phyloP scores from a whole-genome alignment of 2,113 vertebrate species.

The Onychorhynchus coronatus region DNA sequence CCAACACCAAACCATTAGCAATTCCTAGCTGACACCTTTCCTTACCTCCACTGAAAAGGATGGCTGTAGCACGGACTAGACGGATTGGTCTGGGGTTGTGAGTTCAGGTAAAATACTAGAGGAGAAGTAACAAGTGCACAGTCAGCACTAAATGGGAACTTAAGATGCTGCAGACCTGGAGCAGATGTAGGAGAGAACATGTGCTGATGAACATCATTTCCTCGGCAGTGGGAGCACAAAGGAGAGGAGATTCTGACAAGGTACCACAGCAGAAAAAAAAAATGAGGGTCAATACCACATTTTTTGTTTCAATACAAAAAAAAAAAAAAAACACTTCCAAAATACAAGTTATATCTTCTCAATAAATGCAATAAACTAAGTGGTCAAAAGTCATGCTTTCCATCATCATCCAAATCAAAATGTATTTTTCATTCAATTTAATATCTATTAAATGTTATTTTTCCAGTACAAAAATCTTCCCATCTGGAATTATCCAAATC shows the following conservation, averaged over 20 bases:
- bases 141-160: constrained; percentile 79
- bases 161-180: constrained; percentile 76
- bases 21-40: neutral
- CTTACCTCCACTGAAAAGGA: constrained; percentile 96
- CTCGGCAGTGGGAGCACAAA: constrained; percentile 86
- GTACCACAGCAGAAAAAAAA: constrained; percentile 54
- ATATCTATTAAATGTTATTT: neutral
- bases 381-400: neutral
- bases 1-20: constrained; percentile 12
- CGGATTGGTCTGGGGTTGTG: constrained; percentile 75
- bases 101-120: constrained; percentile 78
- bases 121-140: constrained; percentile 83
- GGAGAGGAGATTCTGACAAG: constrained; percentile 91
- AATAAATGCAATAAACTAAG: constrained; percentile 25
- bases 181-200: constrained; percentile 83
- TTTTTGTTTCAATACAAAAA: neutral
- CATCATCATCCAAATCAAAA: neutral
- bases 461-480: neutral
- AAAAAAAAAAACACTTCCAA: neutral
- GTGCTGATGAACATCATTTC: constrained; percentile 88
- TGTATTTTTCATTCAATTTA: neutral
- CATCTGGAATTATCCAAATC: neutral
- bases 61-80: constrained; percentile 78
- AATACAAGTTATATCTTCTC: neutral
- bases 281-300: constrained; percentile 53